Evolutionary conservation across 1,140 invertebrate genomes (phyloP).

Genomic region (Lordiphosa mommai): DNA sequence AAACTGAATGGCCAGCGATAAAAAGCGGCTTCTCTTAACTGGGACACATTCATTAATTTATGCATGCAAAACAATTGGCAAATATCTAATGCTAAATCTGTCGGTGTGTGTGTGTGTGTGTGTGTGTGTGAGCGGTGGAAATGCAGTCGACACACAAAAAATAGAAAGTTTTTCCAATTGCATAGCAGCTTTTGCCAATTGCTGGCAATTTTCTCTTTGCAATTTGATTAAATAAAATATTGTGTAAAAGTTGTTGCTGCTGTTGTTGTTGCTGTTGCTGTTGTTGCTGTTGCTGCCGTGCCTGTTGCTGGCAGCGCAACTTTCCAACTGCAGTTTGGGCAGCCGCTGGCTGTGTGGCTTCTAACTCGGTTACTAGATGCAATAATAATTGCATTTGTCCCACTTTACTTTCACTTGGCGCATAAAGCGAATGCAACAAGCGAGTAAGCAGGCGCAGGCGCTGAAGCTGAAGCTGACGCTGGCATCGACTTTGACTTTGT

Average conservation of each 20-base stretch:
- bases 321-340: conserved; percentile 51
- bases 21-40: conserved; percentile 16
- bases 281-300: neutral
- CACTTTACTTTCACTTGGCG: conserved; percentile 79
- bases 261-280: neutral
- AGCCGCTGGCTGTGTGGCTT: conserved; percentile 40
- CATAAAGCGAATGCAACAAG: conserved; percentile 30
- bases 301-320: conserved; percentile 45
- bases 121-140: conserved; percentile 8
- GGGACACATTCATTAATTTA: conserved; percentile 69
- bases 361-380: conserved; percentile 78
- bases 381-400: conserved; percentile 79
- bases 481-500: neutral
- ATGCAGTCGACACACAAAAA: conserved; percentile 65
- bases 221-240: conserved; percentile 78
- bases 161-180: conserved; percentile 66
- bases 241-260: conserved; percentile 66
- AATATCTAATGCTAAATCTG: conserved; percentile 22
- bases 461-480: conserved; percentile 51
- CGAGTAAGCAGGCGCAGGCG: conserved; percentile 25
- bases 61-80: conserved; percentile 59
- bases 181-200: conserved; percentile 35
- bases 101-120: conserved; percentile 4
- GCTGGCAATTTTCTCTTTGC: conserved; percentile 73
- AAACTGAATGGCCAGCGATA: conserved; percentile 26